A percentile compares a stretch with the other conserved stretches of the same genome.
These are phyloP conservation scores for Phenganax marumi DNA, from an alignment of 92 coral and sea anemone species.

Conservation along the genomic window DNA sequence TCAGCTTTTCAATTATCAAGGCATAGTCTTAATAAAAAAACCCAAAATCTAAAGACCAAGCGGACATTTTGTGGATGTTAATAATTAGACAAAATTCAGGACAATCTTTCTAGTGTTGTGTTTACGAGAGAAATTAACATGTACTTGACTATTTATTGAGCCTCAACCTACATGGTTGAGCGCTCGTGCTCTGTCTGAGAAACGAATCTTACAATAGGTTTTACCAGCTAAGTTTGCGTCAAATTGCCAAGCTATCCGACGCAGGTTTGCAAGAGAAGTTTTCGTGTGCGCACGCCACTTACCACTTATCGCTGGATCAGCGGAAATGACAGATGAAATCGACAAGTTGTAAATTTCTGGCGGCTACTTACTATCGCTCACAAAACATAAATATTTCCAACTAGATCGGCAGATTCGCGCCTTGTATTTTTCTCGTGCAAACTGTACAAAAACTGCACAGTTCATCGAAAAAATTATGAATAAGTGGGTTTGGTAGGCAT, in stretches of 20 bases:
- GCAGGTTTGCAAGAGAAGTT: not conserved
- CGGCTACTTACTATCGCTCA: conserved; percentile 22
- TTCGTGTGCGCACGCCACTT: conserved; percentile 29
- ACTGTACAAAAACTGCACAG: not conserved
- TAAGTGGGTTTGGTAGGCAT: not conserved
- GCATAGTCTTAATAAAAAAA: not conserved
- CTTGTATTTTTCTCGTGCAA: not conserved
- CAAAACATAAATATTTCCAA: not conserved
- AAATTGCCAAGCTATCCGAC: conserved; percentile 7
- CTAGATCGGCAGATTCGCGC: not conserved
- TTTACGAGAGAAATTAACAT: conserved; percentile 38
- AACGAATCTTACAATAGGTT: not conserved
- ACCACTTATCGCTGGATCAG: conserved; percentile 23
- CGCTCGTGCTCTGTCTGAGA: conserved; percentile 16
- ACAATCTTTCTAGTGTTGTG: not conserved
- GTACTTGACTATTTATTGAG: conserved; percentile 24
- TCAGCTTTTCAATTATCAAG: not conserved
- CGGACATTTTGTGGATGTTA: not conserved
- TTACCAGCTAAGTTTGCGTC: conserved; percentile 9
- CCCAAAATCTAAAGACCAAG: not conserved
- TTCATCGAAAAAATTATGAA: not conserved
- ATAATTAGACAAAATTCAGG: not conserved
- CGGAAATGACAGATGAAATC: conserved; percentile 52
- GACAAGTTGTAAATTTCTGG: conserved; percentile 44
- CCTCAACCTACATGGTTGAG: conserved; percentile 30